Percentiles rank a stretch among this genome's conserved stretches.
Conservation (phyloP, 1,140 invertebrate genomes). For the Euglossa dilemma region DNA sequence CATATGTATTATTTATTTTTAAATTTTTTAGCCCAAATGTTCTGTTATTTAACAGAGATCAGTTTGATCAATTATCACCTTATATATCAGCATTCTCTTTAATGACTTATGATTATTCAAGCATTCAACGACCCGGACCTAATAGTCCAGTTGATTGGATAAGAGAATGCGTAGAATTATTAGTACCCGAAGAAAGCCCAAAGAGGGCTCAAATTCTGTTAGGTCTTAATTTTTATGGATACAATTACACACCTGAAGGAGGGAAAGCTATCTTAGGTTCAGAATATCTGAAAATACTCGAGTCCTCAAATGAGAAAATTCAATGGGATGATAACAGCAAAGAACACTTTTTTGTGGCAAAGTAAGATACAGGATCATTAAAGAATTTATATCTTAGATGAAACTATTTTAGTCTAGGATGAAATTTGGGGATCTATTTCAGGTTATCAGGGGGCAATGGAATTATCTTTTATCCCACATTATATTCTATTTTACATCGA, state of each 20-base stretch:
- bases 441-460: conserved; percentile 86
- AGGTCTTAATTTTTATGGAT: conserved; percentile 97
- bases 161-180: conserved; percentile 88
- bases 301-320: conserved; percentile 88
- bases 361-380: conserved; percentile 83
- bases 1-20: conserved; percentile 9
- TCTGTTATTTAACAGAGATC: conserved; percentile 89
- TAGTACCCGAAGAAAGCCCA: conserved; percentile 85
- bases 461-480: conserved; percentile 93
- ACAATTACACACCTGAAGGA: conserved; percentile 90
- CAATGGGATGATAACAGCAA: conserved; percentile 89
- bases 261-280: conserved; percentile 90
- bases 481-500: conserved; percentile 91
- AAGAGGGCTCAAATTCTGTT: conserved; percentile 91
- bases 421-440: conserved; percentile 72
- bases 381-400: conserved; percentile 8
- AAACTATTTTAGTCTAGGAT: conserved; percentile 26
- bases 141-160: conserved; percentile 95
- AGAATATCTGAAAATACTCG: conserved; percentile 89
- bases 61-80: conserved; percentile 90
- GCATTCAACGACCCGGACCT: conserved; percentile 90
- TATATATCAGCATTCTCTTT: conserved; percentile 93
- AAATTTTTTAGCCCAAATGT: conserved; percentile 75
- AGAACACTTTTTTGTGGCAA: conserved; percentile 94
- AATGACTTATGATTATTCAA: conserved; percentile 98